These are phyloP conservation scores for Tribolium castaneum DNA, from an alignment of 1,140 invertebrate genomes.

Conservation along the genomic window DNA sequence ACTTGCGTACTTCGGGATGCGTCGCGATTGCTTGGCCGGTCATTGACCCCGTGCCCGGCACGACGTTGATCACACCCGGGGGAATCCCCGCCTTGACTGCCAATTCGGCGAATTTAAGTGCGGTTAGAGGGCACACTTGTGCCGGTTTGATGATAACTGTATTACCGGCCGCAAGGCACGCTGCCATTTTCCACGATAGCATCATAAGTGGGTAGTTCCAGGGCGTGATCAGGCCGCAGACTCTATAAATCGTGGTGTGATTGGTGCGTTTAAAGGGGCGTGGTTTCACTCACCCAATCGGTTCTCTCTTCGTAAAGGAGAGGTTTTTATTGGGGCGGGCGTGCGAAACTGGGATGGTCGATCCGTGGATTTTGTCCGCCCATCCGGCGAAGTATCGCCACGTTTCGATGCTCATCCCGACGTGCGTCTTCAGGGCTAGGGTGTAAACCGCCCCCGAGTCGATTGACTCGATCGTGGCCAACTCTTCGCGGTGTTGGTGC, in stretches of 20 bases:
- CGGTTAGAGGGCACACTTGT: constrained; percentile 91
- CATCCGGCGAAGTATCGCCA: constrained; percentile 95
- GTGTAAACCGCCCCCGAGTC: constrained; percentile 97
- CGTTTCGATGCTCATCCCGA: constrained; percentile 94
- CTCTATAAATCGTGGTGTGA: constrained; percentile 65
- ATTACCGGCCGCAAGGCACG: constrained; percentile 94
- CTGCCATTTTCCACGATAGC: constrained; percentile 98
- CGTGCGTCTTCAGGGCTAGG: constrained; percentile 91
- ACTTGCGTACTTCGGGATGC: constrained; percentile 86
- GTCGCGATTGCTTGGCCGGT: constrained; percentile 87
- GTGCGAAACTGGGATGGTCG: constrained; percentile 89
- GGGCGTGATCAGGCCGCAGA: constrained; percentile 94
- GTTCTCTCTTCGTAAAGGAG: constrained; percentile 89
- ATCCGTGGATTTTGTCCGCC: constrained; percentile 94
- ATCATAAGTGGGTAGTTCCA: constrained; percentile 99
- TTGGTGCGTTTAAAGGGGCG: background rate
- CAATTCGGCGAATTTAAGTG: constrained; percentile 93
- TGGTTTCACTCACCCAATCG: constrained; percentile 74
- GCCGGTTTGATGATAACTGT: constrained; percentile 95
- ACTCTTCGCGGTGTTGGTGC: constrained; percentile 93
- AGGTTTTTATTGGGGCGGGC: constrained; percentile 92
- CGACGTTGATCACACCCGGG: constrained; percentile 93
- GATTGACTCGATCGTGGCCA: constrained; percentile 91
- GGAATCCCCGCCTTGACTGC: constrained; percentile 89
- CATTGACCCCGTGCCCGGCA: constrained; percentile 81